phyloP scores from a whole-genome alignment of 2,113 vertebrate genomes.

The Phasianus colchicus region DNA sequence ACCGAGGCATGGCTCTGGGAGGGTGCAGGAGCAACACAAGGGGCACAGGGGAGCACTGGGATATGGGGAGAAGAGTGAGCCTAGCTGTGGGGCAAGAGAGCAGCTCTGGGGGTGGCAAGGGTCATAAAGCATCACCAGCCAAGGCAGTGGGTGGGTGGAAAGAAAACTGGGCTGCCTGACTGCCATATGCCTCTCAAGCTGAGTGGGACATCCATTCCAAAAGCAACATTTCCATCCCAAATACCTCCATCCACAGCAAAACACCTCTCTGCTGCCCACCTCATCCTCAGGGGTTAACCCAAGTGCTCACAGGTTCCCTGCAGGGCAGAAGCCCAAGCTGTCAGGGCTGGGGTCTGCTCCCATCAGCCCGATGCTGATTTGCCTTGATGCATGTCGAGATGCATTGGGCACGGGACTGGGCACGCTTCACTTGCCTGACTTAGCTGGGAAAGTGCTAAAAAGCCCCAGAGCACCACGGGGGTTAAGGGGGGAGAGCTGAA shows the following conservation, averaged over 20 bases:
- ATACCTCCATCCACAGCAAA: background rate
- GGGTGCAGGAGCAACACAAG: background rate
- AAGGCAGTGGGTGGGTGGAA: background rate
- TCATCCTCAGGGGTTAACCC: background rate
- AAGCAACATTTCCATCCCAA: background rate
- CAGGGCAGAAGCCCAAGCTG: background rate
- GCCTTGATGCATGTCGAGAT: slow-evolving; percentile 28
- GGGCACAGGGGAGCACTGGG: background rate
- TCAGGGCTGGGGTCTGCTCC: background rate
- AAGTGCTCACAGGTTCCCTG: slow-evolving; percentile 1
- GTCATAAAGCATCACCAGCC: fast-evolving
- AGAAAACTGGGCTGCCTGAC: background rate
- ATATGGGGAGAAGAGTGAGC: background rate
- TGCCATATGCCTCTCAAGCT: background rate
- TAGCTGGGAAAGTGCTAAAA: background rate
- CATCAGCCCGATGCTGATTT: slow-evolving; percentile 18
- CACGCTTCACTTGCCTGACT: background rate
- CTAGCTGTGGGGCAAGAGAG: background rate
- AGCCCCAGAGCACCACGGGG: fast-evolving
- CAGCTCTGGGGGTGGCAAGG: fast-evolving
- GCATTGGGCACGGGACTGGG: background rate
- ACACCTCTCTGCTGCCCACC: fast-evolving
- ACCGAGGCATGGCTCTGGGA: background rate
- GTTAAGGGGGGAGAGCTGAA: background rate
- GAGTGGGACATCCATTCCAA: background rate